Evolutionary conservation across 1,140 invertebrate species (phyloP).

Genomic region (Phenacoccus solenopsis): DNA sequence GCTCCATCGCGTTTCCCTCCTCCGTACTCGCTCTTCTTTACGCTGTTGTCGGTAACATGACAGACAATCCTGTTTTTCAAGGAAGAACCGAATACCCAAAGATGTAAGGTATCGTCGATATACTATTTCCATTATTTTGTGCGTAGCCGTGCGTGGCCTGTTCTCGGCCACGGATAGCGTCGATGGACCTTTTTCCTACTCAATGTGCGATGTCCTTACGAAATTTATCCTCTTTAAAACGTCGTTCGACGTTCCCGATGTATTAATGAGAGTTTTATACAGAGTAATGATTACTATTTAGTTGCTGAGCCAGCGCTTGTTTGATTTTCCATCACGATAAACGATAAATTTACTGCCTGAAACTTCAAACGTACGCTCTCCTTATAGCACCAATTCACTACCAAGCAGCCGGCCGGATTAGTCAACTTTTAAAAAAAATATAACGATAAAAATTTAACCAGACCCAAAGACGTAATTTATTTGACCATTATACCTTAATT

Average conservation of each 20-base stretch:
- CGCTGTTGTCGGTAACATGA: slow-evolving; percentile 6
- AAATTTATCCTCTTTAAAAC: not conserved
- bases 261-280: not conserved
- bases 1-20: slow-evolving; percentile 14
- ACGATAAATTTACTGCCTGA: too few species aligned
- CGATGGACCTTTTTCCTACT: slow-evolving; percentile 10
- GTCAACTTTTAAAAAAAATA: too few species aligned
- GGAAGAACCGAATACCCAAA: slow-evolving; percentile 6
- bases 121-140: slow-evolving; percentile 10
- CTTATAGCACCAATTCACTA: too few species aligned
- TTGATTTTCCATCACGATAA: too few species aligned
- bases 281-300: too few species aligned
- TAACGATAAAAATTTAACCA: too few species aligned
- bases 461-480: too few species aligned
- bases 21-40: too few species aligned
- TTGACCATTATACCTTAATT: too few species aligned
- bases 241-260: not conserved
- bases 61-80: slow-evolving; percentile 12
- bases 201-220: not conserved
- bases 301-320: too few species aligned
- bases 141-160: slow-evolving; percentile 15
- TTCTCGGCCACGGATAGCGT: not conserved
- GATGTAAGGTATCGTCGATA: slow-evolving; percentile 2
- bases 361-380: too few species aligned
- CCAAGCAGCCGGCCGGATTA: too few species aligned